Percentiles rank a stretch among this genome's conserved stretches.
phyloP scores from a whole-genome alignment of 2,888 invertebrate species.

The Cremastinae sp. region DNA sequence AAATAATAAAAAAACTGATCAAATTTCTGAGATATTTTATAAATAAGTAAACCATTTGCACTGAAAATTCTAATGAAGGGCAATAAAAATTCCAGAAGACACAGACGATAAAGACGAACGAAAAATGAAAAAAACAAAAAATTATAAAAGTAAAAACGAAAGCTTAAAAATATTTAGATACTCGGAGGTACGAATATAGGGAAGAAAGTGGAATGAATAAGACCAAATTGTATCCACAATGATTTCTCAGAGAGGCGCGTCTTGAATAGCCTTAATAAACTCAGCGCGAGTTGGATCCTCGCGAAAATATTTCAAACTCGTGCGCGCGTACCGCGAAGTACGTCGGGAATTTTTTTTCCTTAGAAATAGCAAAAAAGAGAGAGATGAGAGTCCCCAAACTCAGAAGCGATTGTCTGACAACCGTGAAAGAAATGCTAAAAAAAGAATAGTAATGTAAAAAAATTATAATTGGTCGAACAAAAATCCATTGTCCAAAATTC shows the following conservation, averaged over 20 bases:
- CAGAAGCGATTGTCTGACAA: too few species aligned
- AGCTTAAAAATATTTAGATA: slow-evolving; percentile 79
- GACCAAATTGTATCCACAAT: slow-evolving; percentile 85
- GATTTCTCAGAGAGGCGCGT: slow-evolving; percentile 83
- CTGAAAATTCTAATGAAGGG: background rate
- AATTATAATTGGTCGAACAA: too few species aligned
- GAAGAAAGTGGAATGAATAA: slow-evolving; percentile 80
- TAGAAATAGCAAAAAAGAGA: too few species aligned
- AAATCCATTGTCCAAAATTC: too few species aligned
- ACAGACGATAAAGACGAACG: background rate
- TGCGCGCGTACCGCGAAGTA: slow-evolving; percentile 58
- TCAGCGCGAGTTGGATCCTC: slow-evolving; percentile 74
- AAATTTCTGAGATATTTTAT: too few species aligned
- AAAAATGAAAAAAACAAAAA: slow-evolving; percentile 1
- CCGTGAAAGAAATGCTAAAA: too few species aligned
- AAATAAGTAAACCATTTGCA: too few species aligned
- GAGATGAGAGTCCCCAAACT: too few species aligned
- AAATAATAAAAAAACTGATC: too few species aligned
- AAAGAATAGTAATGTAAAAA: too few species aligned
- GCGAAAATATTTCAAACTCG: slow-evolving; percentile 76
- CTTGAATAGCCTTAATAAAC: slow-evolving; percentile 84
- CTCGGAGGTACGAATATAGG: slow-evolving; percentile 63
- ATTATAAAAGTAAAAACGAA: background rate
- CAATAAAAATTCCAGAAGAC: slow-evolving; percentile 24
- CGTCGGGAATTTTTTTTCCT: slow-evolving; percentile 60